Percentiles rank a stretch among this genome's conserved stretches.
phyloP scores from a whole-genome alignment of 2,113 vertebrate genomes.

The Microcebus jonahi region DNA sequence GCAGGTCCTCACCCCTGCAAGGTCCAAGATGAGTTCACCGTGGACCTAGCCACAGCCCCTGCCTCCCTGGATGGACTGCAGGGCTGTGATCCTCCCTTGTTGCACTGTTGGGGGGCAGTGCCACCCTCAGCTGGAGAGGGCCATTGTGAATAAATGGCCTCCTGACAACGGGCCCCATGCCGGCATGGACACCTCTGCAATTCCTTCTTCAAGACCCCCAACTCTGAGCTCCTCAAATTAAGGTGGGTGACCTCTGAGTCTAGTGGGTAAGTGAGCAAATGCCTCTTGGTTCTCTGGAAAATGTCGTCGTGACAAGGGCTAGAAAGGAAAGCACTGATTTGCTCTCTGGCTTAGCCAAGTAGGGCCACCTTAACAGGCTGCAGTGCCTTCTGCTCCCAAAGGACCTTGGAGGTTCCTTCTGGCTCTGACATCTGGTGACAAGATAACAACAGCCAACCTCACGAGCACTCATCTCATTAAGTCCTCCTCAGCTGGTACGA shows the following conservation, averaged over 20 bases:
- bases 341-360: neutral
- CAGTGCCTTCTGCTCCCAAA: neutral
- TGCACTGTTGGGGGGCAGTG: neutral
- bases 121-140: neutral
- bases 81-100: neutral
- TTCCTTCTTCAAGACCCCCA: neutral
- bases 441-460: neutral
- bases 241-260: neutral
- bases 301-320: neutral
- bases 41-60: neutral
- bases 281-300: neutral
- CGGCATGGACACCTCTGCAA: neutral
- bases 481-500: neutral
- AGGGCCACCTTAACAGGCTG: neutral
- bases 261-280: neutral
- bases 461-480: neutral
- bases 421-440: neutral
- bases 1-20: neutral
- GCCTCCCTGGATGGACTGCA: neutral
- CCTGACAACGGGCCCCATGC: neutral
- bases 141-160: neutral
- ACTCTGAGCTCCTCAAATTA: slow-evolving; percentile 1
- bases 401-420: neutral
- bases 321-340: neutral
- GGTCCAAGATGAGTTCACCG: neutral